Conservation (phyloP, 2,797 vertebrate genomes). For the Paguma larvata region DNA sequence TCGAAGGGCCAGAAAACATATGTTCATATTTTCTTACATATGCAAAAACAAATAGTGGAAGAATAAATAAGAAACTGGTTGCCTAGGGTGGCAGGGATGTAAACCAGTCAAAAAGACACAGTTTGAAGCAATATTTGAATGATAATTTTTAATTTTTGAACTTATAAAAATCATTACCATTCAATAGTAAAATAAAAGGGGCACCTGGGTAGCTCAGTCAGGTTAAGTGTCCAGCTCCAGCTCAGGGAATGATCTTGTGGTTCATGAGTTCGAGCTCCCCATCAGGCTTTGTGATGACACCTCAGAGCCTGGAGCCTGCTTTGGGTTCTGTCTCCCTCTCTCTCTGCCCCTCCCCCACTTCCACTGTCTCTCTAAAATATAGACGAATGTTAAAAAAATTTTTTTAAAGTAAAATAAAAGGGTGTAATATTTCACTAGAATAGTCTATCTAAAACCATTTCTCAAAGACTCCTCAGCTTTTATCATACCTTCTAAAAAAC, state of each 20-base stretch:
- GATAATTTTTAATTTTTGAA: conserved; percentile 19
- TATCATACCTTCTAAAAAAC: neutral
- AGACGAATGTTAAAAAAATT: too few relatives aligned
- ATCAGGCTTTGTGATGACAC: too few relatives aligned
- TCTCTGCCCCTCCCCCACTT: too few relatives aligned
- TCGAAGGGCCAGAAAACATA: conserved; percentile 22
- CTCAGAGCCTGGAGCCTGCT: too few relatives aligned
- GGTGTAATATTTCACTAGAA: conserved; percentile 48
- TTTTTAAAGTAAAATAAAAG: conserved; percentile 44
- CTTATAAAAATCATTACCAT: conserved; percentile 1
- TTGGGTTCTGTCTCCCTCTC: too few relatives aligned
- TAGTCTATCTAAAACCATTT: conserved; percentile 20
- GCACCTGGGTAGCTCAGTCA: too few relatives aligned
- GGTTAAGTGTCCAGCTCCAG: too few relatives aligned
- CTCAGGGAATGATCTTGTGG: too few relatives aligned
- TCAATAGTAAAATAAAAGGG: conserved; percentile 57
- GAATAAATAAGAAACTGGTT: conserved; percentile 31
- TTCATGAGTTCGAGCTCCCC: too few relatives aligned
- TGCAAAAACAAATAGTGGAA: neutral
- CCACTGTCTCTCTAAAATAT: too few relatives aligned
- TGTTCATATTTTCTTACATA: conserved; percentile 46
- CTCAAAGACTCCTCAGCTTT: neutral
- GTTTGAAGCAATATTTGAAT: conserved; percentile 36
- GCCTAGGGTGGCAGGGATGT: neutral
- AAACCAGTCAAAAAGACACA: conserved; percentile 16